Evolutionary conservation across 2,113 vertebrate species (phyloP), one percentile per base, ranked within the genome.

Genomic region (Coptodon bakossiorum): DNA sequence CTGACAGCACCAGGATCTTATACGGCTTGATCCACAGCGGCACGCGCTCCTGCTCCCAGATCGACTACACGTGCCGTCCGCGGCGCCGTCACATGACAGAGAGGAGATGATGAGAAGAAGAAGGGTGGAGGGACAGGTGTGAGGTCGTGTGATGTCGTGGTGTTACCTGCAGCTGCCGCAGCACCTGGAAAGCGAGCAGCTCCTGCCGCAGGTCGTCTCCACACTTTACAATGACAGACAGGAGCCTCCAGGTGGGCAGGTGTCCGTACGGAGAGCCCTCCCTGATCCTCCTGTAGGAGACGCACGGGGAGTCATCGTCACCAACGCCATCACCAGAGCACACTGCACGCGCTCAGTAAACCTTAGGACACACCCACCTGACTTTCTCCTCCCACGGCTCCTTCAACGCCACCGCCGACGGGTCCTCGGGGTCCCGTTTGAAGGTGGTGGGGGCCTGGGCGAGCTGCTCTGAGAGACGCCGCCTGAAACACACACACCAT

Each of bases 351-450:
- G 9, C 40, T 76, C 43, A 76, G 43, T 31, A 11, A 76, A 48
- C 36, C 17, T 13, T 12, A 24, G 61, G 9, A 6, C 10, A 11
- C 80, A 90, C 97, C 78, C 84, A 99, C 98, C 97, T 96, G 76
- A 99, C 98, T 96, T 99, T 99, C 92, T 99, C 98, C 95, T 99
- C 97, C 98, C 98, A 99, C 2, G 98, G 98, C 87, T 99, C 98
- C 91, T 99, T 99, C 68, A 99, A 97, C 38, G 98, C 98, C n/a
- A 99, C 98, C 0, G 98, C 98, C 0, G 98, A 99, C 0, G 98
- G 98, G 86, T 99, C 98, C 93, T 99, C 98, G 0, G 98, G 98
- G 86, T 99, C 98, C 63, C 97, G 96, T 80, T 82, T 97, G 90
- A 99, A 99, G 27, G 98, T 95, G 4, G 98, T 99, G 7, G 98